Evolutionary conservation across 2,888 invertebrate species (phyloP), one percentile per base, ranked within the genome.

Genomic region (Meta bourneti): DNA sequence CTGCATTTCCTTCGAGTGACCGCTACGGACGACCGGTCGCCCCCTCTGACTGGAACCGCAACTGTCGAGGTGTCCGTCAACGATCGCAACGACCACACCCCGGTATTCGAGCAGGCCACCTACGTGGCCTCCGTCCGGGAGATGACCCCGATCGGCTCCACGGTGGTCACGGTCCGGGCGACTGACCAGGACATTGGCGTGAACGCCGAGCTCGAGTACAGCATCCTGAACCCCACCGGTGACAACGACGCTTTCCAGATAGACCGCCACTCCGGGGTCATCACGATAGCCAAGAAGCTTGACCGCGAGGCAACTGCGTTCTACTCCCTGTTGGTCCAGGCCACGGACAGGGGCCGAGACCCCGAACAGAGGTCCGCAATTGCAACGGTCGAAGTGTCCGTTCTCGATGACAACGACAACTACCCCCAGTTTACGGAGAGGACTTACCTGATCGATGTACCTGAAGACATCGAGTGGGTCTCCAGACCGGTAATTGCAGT

Each of bases 51-150:
- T 87, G 98, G 97, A 9, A 98, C 98, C 48, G 98, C 98, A 16
- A 99, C 98, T 49, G 95, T 98, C 7, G 95, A 97, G 95, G 98
- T 99, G 87, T 98, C 98, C 94, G 98, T 99, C 0, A 95, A 97
- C 85, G 99, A 99, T 95, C 97, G 98, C 93, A 99, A 99, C 95
- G 99, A 99, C 95, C 98, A 99, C 94, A 96, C 97, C 20, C 99
- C 99, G 0, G 96, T 96, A 6, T 99, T 99, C 95, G 99, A 99
- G 95, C 97, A 97, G 95, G 97, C 97, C 90, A 97, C 97, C 93
- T 99, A 99, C 95, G 97, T 98, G 94, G 97, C 98, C 0, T 97
- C 97, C n/a, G 96, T 99, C 0, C 95, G 97, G 34, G 99, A 99
- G 95, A 97, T 98, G 7, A 97, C 98, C 0, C 97, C 97, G 11